Conservation (phyloP, 2,888 invertebrate genomes). For the Lordiphosa fenestrarum region DNA sequence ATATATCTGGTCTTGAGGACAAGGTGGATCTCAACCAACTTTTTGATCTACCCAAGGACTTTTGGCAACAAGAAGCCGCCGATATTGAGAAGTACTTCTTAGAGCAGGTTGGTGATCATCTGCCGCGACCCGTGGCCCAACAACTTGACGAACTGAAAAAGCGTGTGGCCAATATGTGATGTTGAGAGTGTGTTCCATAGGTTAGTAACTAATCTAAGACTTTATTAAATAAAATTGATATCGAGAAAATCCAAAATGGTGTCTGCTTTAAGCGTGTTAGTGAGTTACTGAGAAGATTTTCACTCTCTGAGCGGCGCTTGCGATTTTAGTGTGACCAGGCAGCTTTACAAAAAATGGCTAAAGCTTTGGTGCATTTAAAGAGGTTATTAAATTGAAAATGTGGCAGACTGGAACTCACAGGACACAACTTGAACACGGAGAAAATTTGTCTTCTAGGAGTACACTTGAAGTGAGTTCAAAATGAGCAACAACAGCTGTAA, state of each 20-base stretch:
- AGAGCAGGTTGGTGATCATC: conserved; percentile 92
- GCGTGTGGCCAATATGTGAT: conserved; percentile 82
- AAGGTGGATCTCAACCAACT: conserved; percentile 88
- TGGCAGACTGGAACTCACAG: too few relatives aligned
- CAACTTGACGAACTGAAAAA: conserved; percentile 85
- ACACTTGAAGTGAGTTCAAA: too few relatives aligned
- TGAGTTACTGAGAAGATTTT: too few relatives aligned
- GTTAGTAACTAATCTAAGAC: conserved; percentile 56
- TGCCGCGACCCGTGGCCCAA: conserved; percentile 87
- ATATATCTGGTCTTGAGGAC: conserved; percentile 85
- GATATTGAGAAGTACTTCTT: conserved; percentile 93
- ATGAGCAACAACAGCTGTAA: too few relatives aligned
- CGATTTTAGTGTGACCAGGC: too few relatives aligned
- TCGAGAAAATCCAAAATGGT: conserved; percentile 19
- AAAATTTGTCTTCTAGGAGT: too few relatives aligned
- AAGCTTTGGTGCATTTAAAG: too few relatives aligned
- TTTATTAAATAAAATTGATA: conserved; percentile 78
- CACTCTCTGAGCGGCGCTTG: too few relatives aligned
- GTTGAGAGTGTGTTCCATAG: conserved; percentile 46
- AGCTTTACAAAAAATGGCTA: too few relatives aligned
- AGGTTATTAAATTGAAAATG: too few relatives aligned
- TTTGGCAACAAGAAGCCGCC: conserved; percentile 92
- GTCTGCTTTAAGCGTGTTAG: too few relatives aligned
- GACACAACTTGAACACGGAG: too few relatives aligned
- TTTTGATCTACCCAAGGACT: conserved; percentile 92